phyloP scores from a whole-genome alignment of 2,888 invertebrate genomes.

The Agrotis puta region DNA sequence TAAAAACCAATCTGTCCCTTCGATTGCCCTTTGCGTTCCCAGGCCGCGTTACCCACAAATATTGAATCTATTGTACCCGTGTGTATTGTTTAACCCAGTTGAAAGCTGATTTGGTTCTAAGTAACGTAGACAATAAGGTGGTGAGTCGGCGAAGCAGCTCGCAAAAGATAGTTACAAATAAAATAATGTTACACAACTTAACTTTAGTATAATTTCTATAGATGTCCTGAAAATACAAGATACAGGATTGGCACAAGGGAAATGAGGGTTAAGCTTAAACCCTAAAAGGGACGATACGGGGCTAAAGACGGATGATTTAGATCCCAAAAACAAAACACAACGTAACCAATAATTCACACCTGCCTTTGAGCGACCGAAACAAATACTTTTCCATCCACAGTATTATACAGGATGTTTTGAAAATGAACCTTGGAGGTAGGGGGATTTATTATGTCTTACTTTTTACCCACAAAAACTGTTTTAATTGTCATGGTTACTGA shows the following conservation, averaged over 20 bases:
- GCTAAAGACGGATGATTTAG: background rate
- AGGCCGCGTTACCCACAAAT: too few species aligned
- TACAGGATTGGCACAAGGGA: background rate
- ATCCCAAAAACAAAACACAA: constrained; percentile 1
- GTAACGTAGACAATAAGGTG: too few species aligned
- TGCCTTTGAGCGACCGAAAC: constrained; percentile 12
- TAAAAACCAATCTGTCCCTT: too few species aligned
- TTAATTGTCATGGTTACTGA: background rate
- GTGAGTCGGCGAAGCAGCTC: too few species aligned
- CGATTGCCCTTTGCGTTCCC: too few species aligned
- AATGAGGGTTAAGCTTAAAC: background rate
- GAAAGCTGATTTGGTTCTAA: too few species aligned
- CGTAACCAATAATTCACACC: constrained; percentile 19
- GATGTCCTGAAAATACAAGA: background rate
- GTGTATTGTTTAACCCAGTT: too few species aligned
- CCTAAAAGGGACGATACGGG: background rate
- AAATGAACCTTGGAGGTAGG: background rate
- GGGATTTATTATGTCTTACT: background rate
- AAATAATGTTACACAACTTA: too few species aligned
- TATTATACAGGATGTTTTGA: constrained; percentile 26
- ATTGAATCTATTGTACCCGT: too few species aligned
- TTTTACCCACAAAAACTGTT: background rate
- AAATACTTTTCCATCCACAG: constrained; percentile 53
- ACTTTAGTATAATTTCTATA: too few species aligned
- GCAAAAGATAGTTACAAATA: too few species aligned